Conservation (phyloP, 92 coral and sea anemone genomes). For the Phenganax stokvisi region DNA sequence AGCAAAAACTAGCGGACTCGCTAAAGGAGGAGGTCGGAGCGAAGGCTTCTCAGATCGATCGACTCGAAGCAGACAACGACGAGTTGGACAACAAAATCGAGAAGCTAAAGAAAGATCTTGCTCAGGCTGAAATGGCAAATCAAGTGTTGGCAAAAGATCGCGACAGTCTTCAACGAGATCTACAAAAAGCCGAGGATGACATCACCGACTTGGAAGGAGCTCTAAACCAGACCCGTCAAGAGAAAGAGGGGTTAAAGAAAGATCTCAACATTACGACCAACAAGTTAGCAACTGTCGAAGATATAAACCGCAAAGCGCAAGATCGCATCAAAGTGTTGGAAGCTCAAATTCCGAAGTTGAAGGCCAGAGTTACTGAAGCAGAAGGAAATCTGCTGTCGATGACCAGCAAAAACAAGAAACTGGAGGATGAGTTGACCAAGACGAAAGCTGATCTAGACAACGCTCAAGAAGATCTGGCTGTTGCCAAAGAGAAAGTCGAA, state of each 20-base stretch:
- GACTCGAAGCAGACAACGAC: slow-evolving; percentile 74
- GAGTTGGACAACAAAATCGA: slow-evolving; percentile 74
- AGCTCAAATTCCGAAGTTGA: slow-evolving; percentile 67
- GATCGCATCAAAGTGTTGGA: slow-evolving; percentile 76
- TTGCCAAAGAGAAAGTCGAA: slow-evolving; percentile 52
- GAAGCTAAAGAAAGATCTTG: slow-evolving; percentile 73
- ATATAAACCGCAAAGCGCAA: slow-evolving; percentile 66
- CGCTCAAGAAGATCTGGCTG: slow-evolving; percentile 57
- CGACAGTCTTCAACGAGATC: slow-evolving; percentile 68
- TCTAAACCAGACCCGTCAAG: slow-evolving; percentile 58
- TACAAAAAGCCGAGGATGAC: slow-evolving; percentile 68
- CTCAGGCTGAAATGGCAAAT: slow-evolving; percentile 78
- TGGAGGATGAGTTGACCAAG: slow-evolving; percentile 73
- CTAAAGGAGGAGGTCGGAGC: slow-evolving; percentile 73
- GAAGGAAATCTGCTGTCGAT: slow-evolving; percentile 75
- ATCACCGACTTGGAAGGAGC: slow-evolving; percentile 79
- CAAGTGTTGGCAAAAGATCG: slow-evolving; percentile 73
- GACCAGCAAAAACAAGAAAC: slow-evolving; percentile 66
- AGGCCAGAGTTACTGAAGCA: slow-evolving; percentile 66
- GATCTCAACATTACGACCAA: slow-evolving; percentile 64
- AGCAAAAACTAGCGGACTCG: slow-evolving; percentile 71
- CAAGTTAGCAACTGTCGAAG: slow-evolving; percentile 71
- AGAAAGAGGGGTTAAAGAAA: slow-evolving; percentile 76
- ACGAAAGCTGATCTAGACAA: slow-evolving; percentile 61
- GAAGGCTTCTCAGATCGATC: slow-evolving; percentile 66